phyloP scores from a whole-genome alignment of 2,888 invertebrate species.

The Dinocampus coccinellae region DNA sequence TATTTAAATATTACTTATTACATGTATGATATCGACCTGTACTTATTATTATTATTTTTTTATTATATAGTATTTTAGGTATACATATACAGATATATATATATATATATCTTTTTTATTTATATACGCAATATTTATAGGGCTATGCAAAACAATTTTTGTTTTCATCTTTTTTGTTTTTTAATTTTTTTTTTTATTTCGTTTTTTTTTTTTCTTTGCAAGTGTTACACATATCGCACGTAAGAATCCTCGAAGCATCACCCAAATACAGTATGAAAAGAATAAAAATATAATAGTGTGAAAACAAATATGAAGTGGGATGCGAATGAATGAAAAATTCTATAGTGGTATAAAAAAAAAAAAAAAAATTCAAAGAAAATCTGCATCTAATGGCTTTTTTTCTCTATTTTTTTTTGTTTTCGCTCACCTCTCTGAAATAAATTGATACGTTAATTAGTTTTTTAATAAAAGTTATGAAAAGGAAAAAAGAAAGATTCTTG shows the following conservation, averaged over 20 bases:
- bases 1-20: conserved; percentile 70
- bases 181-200: conserved; percentile 40
- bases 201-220: conserved; percentile 34
- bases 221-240: conserved; percentile 29
- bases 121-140: conserved; percentile 67
- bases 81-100: conserved; percentile 55
- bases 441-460: background rate
- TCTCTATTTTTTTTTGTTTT: conserved; percentile 12
- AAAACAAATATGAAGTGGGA: background rate
- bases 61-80: too few species aligned
- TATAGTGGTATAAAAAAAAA: conserved; percentile 20
- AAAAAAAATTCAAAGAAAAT: conserved; percentile 39
- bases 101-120: conserved; percentile 61
- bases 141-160: conserved; percentile 58
- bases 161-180: conserved; percentile 40
- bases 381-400: background rate
- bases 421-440: background rate
- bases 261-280: conserved; percentile 21
- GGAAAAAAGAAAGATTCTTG: background rate
- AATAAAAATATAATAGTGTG: conserved; percentile 17
- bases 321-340: conserved; percentile 13
- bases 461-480: background rate
- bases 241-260: conserved; percentile 35
- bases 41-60: conserved; percentile 44
- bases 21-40: conserved; percentile 66